Base-by-base conservation (phyloP, 2,888 invertebrate species). In the Tetranychus piercei region DNA sequence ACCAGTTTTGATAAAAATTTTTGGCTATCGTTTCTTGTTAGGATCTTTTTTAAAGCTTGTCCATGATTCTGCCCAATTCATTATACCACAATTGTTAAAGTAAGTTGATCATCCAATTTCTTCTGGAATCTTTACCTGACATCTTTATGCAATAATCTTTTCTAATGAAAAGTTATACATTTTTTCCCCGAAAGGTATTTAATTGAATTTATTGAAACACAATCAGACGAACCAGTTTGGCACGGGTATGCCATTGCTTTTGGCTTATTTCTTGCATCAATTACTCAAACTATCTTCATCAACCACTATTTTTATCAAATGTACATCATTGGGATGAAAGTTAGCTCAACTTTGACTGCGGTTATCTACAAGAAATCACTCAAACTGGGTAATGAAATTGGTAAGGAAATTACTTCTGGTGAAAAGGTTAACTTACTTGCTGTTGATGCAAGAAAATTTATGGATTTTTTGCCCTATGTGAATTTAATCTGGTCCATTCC, bases 341-440 rank as follows among this genome's bases (percentile, higher is more conserved):
- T 96, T 80, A 86, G 93, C 76, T 91, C 94, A 0, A 90, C 92
- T 0, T 83, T 94, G 45, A 90, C 92, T 20, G 89, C 91, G 78
- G 88, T 92, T 74, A 90, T 94, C 79, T 94, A 94, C 82, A 87
- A 89, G 75, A 94, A 94, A 75, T 78, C 81, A 11, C 72, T 81
- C 65, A 73, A 76, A 15, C 71, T 81, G 6, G 78, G 80, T 9
- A 79, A 79, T 74, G 64, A 77, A 43, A 79, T 80, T 4, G 77
- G 78, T 71, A 79, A 79, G 73, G 75, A 78, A 80, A 89, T 90
- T 0, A 91, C 92, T 0, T 89, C 92, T 0, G 93, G 93, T 65
- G 92, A 93, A 86, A 92, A 93, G 79, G 92, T 93, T 15, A 93
- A 93, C 82, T 84, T 93, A 78, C 92, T 93, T 92, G 88, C 91